Conservation (phyloP, 2,113 vertebrate genomes). For the Strix aluco region DNA sequence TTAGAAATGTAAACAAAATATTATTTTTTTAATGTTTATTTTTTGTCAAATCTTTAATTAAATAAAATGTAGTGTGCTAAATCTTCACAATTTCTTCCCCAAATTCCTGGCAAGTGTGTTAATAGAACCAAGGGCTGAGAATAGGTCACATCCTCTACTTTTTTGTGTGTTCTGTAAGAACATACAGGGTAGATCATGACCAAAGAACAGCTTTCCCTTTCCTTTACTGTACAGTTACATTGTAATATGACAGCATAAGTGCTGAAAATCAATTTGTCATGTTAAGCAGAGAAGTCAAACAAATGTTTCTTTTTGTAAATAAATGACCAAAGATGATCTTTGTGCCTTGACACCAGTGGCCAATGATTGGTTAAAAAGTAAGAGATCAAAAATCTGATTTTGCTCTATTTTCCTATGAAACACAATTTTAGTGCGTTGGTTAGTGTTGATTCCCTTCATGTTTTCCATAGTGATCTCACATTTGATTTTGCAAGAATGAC, state of each 20-base stretch:
- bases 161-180: not conserved
- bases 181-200: not conserved
- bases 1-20: not conserved
- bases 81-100: not conserved
- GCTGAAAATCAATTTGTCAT: not conserved
- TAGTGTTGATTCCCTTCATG: not conserved
- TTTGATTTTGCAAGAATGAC: not conserved
- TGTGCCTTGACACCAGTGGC: not conserved
- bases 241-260: not conserved
- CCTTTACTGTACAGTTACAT: not conserved
- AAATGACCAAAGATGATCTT: not conserved
- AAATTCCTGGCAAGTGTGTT: not conserved
- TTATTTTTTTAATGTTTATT: not conserved
- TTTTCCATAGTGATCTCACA: not conserved
- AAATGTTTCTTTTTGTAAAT: not conserved
- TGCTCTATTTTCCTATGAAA: not conserved
- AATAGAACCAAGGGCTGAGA: not conserved
- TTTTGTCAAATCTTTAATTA: not conserved
- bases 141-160: not conserved
- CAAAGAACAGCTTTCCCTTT: not conserved
- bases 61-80: not conserved
- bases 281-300: not conserved
- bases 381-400: not conserved
- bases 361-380: not conserved
- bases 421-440: not conserved